Evolutionary conservation across 1,140 invertebrate species (phyloP).

Genomic region (Pseudomyrmex cubaensis): DNA sequence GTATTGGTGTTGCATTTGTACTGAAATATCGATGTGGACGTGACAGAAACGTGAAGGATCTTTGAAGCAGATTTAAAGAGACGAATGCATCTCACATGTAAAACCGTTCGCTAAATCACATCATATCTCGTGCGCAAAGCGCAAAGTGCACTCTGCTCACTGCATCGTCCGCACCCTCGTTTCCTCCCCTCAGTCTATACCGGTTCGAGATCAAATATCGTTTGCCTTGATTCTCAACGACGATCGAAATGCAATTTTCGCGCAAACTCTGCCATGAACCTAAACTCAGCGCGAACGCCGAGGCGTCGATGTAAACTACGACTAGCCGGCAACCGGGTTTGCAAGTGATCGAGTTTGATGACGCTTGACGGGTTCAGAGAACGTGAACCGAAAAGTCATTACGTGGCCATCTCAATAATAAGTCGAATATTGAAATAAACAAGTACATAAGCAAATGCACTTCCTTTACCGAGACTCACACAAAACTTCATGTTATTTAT

Average conservation of each 20-base stretch:
- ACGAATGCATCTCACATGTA: constrained; percentile 48
- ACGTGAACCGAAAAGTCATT: not conserved
- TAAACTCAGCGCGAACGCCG: constrained; percentile 49
- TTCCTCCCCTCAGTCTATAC: not conserved
- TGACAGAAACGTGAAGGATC: constrained; percentile 12
- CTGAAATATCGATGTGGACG: constrained; percentile 12
- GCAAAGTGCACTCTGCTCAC: constrained; percentile 37
- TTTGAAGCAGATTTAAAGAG: constrained; percentile 44
- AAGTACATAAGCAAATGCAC: constrained; percentile 6
- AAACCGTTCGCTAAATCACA: constrained; percentile 50
- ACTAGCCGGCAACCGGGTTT: constrained; percentile 33
- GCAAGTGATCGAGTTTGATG: constrained; percentile 43
- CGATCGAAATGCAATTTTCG: constrained; percentile 65
- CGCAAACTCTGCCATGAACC: constrained; percentile 59
- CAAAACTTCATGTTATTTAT: no score
- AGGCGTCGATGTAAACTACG: constrained; percentile 46
- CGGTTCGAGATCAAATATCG: constrained; percentile 66
- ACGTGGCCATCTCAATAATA: not conserved
- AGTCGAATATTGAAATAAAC: not conserved
- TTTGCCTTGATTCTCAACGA: constrained; percentile 66
- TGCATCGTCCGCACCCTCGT: not conserved
- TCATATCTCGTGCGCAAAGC: constrained; percentile 21
- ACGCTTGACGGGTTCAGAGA: not conserved
- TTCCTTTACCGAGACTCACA: not conserved
- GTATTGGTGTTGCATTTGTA: not conserved